phyloP scores from a whole-genome alignment of 2,888 invertebrate species.

The Dryobota labecula region DNA sequence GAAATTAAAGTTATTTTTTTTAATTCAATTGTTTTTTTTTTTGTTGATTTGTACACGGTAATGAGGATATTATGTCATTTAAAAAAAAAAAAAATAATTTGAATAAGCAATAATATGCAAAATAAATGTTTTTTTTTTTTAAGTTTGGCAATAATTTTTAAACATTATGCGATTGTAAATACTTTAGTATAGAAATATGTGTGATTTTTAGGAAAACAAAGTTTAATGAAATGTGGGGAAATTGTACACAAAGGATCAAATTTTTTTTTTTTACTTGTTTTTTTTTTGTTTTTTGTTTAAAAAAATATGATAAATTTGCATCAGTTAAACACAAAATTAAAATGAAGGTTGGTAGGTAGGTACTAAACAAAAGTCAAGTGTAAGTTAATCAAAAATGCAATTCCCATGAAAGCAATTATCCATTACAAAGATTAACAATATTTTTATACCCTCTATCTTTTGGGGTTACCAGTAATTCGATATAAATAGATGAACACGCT shows the following conservation, averaged over 20 bases:
- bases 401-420: conserved; percentile 1
- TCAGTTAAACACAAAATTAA: background rate
- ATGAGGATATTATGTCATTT: too few relatives aligned
- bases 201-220: background rate
- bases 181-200: background rate
- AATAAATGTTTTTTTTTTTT: too few relatives aligned
- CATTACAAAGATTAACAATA: conserved; percentile 62
- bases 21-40: too few relatives aligned
- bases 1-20: too few relatives aligned
- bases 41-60: background rate
- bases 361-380: background rate
- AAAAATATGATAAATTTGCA: background rate
- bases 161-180: background rate
- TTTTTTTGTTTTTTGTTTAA: too few relatives aligned
- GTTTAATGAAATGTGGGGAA: too few relatives aligned
- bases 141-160: too few relatives aligned
- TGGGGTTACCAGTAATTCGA: conserved; percentile 78
- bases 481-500: conserved; percentile 79
- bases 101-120: too few relatives aligned
- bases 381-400: background rate
- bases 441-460: conserved; percentile 42
- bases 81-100: too few relatives aligned
- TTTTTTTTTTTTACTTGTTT: too few relatives aligned
- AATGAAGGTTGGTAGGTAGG: background rate
- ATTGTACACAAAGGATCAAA: too few relatives aligned